Evolutionary conservation across 1,140 invertebrate genomes (phyloP).

Genomic region (Drosophila bipectinata): DNA sequence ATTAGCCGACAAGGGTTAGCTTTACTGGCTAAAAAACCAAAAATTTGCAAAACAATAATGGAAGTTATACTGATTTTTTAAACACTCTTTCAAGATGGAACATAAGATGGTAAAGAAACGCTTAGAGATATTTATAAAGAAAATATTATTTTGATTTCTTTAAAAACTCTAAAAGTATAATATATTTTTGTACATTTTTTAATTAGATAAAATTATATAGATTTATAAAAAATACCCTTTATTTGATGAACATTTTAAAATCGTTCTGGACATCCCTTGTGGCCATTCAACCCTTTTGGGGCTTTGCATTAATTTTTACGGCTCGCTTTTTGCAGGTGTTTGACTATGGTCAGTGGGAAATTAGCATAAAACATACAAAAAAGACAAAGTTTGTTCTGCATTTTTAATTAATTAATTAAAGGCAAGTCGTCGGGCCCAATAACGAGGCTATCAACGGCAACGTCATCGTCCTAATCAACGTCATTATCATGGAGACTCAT

Average conservation of each 20-base stretch:
- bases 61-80: background rate
- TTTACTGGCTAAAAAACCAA: constrained; percentile 10
- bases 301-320: constrained; percentile 42
- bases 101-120: background rate
- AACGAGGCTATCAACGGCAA: constrained; percentile 76
- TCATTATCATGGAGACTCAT: constrained; percentile 53
- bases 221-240: background rate
- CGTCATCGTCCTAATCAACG: constrained; percentile 69
- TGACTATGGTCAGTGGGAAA: constrained; percentile 53
- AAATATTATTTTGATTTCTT: no score
- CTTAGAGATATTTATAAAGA: no score
- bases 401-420: constrained; percentile 84
- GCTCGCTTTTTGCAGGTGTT: constrained; percentile 53
- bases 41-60: constrained; percentile 25
- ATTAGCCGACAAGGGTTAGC: constrained; percentile 54
- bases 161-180: background rate
- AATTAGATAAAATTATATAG: no score
- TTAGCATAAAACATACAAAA: constrained; percentile 63
- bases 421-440: constrained; percentile 64
- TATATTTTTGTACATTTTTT: no score
- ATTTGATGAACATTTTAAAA: constrained; percentile 32
- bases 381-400: constrained; percentile 48
- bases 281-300: constrained; percentile 37
- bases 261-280: constrained; percentile 10
- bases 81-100: constrained; percentile 22